These are phyloP conservation scores for Hirtodrosophila trivittata DNA, from an alignment of 2,888 invertebrate genomes.

Conservation along the genomic window DNA sequence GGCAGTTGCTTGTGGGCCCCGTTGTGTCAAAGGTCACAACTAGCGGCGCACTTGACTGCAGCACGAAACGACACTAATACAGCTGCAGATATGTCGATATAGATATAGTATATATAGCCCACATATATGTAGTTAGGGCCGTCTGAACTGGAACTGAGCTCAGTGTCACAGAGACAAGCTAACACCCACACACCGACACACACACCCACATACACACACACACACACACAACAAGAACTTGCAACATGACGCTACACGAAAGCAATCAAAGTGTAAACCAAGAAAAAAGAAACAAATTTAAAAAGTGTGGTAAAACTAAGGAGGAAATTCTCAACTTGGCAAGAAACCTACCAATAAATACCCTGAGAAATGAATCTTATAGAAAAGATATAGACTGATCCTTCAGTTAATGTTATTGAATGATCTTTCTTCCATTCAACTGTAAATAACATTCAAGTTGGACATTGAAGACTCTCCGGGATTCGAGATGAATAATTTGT, in stretches of 20 bases:
- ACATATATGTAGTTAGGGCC: not conserved
- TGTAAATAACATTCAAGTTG: no score
- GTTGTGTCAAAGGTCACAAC: constrained; percentile 50
- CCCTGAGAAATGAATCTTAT: not conserved
- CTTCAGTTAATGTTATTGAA: no score
- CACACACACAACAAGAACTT: constrained; percentile 11
- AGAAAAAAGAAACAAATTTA: constrained; percentile 2
- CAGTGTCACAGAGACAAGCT: constrained; percentile 11
- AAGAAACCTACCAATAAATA: not conserved
- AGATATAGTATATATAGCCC: constrained; percentile 12
- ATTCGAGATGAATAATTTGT: no score
- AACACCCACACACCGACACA: not conserved
- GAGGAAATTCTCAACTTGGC: not conserved
- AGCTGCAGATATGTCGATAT: constrained; percentile 9
- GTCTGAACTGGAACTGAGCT: not conserved
- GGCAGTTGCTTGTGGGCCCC: constrained; percentile 49
- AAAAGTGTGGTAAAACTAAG: not conserved
- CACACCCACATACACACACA: not conserved
- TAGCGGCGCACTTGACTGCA: constrained; percentile 35
- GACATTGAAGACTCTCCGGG: no score
- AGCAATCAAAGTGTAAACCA: constrained; percentile 58
- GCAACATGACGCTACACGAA: constrained; percentile 50
- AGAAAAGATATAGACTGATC: no score
- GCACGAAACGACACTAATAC: constrained; percentile 20
- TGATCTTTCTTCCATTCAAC: no score